phyloP scores from a whole-genome alignment of 2,888 invertebrate genomes.

The Villa cingulata region DNA sequence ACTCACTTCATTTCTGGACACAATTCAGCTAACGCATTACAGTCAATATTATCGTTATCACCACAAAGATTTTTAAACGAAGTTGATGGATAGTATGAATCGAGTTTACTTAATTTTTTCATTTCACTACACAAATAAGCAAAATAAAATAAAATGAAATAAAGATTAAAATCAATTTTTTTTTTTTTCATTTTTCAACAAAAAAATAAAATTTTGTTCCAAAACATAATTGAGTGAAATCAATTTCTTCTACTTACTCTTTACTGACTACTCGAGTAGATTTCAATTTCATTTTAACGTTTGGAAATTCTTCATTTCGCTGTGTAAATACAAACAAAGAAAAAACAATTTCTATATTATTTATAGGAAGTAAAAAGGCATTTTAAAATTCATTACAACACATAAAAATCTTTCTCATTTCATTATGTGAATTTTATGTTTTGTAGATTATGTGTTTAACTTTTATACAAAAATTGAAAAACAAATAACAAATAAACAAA shows the following conservation, averaged over 20 bases:
- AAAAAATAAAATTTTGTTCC: no score
- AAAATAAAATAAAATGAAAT: no score
- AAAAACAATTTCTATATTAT: not conserved
- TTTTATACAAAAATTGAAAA: no score
- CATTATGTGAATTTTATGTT: no score
- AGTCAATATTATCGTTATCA: not conserved
- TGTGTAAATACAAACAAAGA: conserved; percentile 6
- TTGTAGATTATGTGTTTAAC: no score
- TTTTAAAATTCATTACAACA: no score
- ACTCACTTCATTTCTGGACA: not conserved
- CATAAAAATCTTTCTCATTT: no score
- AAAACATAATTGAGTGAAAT: no score
- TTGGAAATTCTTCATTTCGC: conserved; percentile 11
- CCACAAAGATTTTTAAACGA: not conserved
- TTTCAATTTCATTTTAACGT: conserved; percentile 5
- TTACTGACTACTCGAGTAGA: conserved; percentile 5
- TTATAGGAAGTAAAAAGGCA: no score
- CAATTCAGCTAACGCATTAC: not conserved
- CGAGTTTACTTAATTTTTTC: not conserved
- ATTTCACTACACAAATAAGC: not conserved
- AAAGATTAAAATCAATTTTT: no score
- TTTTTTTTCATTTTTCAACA: no score
- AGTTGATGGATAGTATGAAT: not conserved
- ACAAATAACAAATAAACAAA: no score
- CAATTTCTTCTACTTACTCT: conserved; percentile 8